phyloP scores from a whole-genome alignment of 2,888 invertebrate genomes.

The Stenchaetothrips biformis region DNA sequence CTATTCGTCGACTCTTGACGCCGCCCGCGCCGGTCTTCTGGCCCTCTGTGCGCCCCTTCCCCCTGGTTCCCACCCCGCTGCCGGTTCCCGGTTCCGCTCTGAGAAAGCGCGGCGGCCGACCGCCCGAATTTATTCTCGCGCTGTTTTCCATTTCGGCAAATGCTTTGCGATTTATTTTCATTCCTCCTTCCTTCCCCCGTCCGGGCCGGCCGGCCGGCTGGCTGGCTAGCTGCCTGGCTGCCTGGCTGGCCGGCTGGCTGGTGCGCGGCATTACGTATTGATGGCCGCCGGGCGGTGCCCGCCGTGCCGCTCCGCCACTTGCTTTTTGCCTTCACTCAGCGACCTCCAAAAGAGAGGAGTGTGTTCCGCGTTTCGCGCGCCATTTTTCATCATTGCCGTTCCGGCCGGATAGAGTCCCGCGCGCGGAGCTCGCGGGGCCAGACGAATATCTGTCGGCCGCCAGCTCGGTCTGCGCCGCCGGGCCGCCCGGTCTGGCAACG shows the following conservation, averaged over 20 bases:
- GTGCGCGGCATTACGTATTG: constrained; percentile 17
- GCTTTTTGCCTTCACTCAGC: not conserved
- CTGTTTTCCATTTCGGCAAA: constrained; percentile 21
- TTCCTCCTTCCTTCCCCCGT: not conserved
- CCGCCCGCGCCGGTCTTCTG: too few relatives aligned
- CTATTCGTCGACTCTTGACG: too few relatives aligned
- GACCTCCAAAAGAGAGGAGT: not conserved
- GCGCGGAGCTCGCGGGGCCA: not conserved
- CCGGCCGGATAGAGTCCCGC: not conserved
- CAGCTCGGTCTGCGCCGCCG: too few relatives aligned
- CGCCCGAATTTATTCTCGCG: not conserved
- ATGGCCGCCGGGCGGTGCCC: not conserved
- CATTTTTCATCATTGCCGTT: not conserved
- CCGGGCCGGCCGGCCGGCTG: not conserved
- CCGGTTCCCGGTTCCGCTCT: not conserved
- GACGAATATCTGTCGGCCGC: too few relatives aligned
- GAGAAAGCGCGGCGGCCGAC: not conserved
- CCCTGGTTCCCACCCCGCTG: not conserved
- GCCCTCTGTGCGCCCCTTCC: not conserved
- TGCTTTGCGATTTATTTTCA: constrained; percentile 24
- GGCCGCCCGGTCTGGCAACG: not conserved
- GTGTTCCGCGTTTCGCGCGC: not conserved
- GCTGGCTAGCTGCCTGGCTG: not conserved
- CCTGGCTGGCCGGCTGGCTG: not conserved
- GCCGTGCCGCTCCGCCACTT: not conserved